phyloP scores from a whole-genome alignment of 1,140 invertebrate species.

The Semibalanus balanoides region DNA sequence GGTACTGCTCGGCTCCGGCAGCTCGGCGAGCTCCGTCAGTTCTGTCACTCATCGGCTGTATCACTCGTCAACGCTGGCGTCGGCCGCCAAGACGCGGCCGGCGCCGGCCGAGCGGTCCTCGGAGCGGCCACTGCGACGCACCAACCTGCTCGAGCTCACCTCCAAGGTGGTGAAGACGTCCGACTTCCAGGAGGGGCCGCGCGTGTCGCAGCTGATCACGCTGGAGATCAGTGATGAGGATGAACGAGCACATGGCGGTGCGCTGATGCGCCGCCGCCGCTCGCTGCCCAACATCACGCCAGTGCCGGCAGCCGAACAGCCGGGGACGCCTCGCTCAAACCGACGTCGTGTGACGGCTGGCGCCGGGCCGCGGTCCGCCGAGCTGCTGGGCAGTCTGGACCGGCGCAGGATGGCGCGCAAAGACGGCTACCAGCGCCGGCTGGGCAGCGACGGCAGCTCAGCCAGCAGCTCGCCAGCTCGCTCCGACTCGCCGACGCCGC shows the following conservation, averaged over 20 bases:
- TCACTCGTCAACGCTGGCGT: constrained; percentile 39
- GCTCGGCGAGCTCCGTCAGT: constrained; percentile 3
- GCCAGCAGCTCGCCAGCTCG: background rate
- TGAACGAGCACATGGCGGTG: background rate
- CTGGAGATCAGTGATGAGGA: constrained; percentile 1
- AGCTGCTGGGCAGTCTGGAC: background rate
- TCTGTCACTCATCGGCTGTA: constrained; percentile 32
- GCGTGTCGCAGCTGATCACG: constrained; percentile 2
- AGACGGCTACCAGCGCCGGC: background rate
- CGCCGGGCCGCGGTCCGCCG: too few species aligned
- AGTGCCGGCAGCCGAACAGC: background rate
- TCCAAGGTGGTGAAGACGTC: background rate
- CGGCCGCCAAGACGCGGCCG: constrained; percentile 33
- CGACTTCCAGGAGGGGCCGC: background rate
- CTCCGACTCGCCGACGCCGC: constrained; percentile 1
- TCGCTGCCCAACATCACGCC: constrained; percentile 1
- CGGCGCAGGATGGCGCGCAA: background rate
- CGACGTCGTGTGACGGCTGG: background rate
- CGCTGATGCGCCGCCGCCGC: background rate
- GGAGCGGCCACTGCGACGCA: background rate
- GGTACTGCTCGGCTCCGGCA: background rate
- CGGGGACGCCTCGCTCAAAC: background rate
- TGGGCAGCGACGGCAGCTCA: constrained; percentile 1
- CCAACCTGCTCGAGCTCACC: background rate
- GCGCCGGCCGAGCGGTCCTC: background rate